phyloP scores from a whole-genome alignment of 2,888 invertebrate genomes.

The Prosopocoilus inquinatus region DNA sequence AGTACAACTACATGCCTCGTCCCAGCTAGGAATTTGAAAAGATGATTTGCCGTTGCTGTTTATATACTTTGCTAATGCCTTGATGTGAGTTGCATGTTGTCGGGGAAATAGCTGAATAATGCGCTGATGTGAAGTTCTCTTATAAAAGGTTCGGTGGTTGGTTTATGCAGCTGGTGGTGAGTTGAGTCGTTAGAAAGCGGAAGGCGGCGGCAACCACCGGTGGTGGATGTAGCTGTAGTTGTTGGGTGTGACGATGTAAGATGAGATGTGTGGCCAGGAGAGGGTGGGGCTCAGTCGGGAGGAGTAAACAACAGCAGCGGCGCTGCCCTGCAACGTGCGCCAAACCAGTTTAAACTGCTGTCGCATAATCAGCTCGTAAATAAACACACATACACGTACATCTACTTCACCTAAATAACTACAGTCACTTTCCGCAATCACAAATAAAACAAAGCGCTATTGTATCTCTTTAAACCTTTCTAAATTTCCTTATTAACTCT shows the following conservation, averaged over 20 bases:
- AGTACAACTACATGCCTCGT: constrained; percentile 9
- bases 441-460: not conserved
- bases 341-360: constrained; percentile 37
- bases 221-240: constrained; percentile 36
- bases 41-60: constrained; percentile 6
- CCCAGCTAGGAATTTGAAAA: constrained; percentile 3
- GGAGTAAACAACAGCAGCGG: constrained; percentile 46
- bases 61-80: constrained; percentile 7
- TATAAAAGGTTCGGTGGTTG: constrained; percentile 26
- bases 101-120: constrained; percentile 29
- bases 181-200: constrained; percentile 29
- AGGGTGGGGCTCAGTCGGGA: constrained; percentile 46
- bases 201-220: constrained; percentile 33
- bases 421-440: not conserved
- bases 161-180: constrained; percentile 27
- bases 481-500: no score
- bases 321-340: constrained; percentile 48
- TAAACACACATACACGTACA: not conserved
- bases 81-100: constrained; percentile 31
- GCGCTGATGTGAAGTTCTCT: constrained; percentile 26
- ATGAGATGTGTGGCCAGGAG: constrained; percentile 45
- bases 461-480: no score
- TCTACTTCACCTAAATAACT: not conserved
- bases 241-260: constrained; percentile 46
- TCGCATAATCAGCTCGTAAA: not conserved